phyloP scores from a whole-genome alignment of 1,140 invertebrate species.

The Diachasma alloeum region DNA sequence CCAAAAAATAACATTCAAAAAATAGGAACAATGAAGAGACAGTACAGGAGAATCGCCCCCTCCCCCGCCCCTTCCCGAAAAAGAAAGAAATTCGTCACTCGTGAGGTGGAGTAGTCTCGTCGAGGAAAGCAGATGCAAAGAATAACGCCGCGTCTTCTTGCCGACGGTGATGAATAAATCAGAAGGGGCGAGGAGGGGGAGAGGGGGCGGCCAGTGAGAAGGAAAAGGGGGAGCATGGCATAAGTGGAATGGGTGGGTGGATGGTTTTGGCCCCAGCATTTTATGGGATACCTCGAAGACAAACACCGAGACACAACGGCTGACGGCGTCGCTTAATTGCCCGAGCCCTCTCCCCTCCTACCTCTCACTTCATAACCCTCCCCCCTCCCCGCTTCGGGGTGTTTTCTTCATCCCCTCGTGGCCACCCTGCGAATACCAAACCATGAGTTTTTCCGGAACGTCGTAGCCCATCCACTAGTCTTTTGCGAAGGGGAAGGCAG shows the following conservation, averaged over 20 bases:
- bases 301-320: conserved; percentile 56
- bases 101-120: conserved; percentile 8
- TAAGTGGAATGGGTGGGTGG: conserved; percentile 35
- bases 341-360: conserved; percentile 33
- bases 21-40: neutral
- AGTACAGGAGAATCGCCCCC: neutral
- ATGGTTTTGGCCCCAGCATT: conserved; percentile 35
- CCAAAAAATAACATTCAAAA: no score
- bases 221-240: conserved; percentile 33
- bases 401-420: conserved; percentile 1
- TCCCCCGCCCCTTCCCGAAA: no score
- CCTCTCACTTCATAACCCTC: conserved; percentile 4
- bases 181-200: conserved; percentile 35
- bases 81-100: conserved; percentile 19
- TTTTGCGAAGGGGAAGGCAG: conserved; percentile 17
- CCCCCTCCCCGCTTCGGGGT: neutral
- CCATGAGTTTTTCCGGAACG: conserved; percentile 25
- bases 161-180: conserved; percentile 51
- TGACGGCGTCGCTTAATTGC: conserved; percentile 56
- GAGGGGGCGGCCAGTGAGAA: conserved; percentile 29
- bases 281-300: conserved; percentile 54
- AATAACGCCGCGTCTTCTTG: conserved; percentile 36
- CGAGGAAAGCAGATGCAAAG: conserved; percentile 33
- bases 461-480: neutral
- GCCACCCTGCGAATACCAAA: conserved; percentile 12